A percentile compares a stretch with the other conserved stretches of the same genome.
These are phyloP conservation scores for Neodiprion virginianus DNA, from an alignment of 1,140 invertebrate species.

Conservation along the genomic window DNA sequence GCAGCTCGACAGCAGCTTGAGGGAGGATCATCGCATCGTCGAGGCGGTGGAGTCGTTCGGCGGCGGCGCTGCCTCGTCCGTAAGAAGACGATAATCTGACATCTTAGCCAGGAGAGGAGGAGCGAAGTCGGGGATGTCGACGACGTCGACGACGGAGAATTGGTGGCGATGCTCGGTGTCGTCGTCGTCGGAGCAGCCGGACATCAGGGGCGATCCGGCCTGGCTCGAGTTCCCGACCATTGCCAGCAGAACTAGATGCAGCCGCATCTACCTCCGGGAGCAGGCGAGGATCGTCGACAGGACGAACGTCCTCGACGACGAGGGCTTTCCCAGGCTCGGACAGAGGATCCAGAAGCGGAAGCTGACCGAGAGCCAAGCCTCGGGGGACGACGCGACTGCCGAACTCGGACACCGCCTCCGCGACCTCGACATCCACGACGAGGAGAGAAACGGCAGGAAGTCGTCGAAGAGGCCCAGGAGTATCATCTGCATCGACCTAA, in stretches of 20 bases:
- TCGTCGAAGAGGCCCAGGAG: slow-evolving; percentile 19
- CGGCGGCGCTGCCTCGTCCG: not conserved
- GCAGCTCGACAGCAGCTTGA: too few species aligned
- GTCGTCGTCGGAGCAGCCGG: not conserved
- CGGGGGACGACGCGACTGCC: not conserved
- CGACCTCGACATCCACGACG: not conserved
- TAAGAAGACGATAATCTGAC: not conserved
- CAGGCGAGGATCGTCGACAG: not conserved
- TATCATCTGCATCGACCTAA: slow-evolving; percentile 27
- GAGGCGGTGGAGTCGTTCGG: not conserved
- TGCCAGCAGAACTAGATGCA: too few species aligned
- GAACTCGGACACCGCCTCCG: not conserved
- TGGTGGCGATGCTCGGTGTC: not conserved
- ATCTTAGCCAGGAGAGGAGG: not conserved
- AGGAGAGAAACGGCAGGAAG: not conserved
- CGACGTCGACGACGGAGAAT: not conserved
- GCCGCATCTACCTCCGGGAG: not conserved
- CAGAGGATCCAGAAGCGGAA: not conserved
- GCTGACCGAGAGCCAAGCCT: not conserved
- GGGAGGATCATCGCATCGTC: too few species aligned
- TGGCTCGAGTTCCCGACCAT: not conserved
- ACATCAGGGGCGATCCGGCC: not conserved
- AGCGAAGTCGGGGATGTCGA: too few species aligned
- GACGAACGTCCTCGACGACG: not conserved
- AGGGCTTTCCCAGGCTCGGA: not conserved